Base-by-base conservation (phyloP, 1,140 invertebrate genomes). In the Atopsyche davidsoni region DNA sequence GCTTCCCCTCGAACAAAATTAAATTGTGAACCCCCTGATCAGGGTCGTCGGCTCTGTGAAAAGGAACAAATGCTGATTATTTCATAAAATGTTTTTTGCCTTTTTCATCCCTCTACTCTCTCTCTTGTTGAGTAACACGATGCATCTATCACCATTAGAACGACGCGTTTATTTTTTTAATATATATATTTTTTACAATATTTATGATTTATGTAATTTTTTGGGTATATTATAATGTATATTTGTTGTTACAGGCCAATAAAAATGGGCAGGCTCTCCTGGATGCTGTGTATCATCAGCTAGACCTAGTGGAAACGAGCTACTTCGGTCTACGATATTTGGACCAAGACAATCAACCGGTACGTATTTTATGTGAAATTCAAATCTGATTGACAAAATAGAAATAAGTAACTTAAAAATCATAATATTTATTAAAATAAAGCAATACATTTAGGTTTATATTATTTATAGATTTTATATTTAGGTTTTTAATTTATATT, bases 321-420 rank as follows among this genome's bases (percentile, higher is more conserved):
- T 95, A 94, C 67, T 96, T 96, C 69, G 92, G 92, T 31, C 77
- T 96, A 4, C 82, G 91, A 34, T 96, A 88, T 64, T 73, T 94
- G 23, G 89, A 94, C 65, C 79, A 84, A 57, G 82, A 86, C 53
- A 90, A 87, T 64, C 89, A 92, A 77, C 89, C 89, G 70, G 89
- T 92, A 79, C 84, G 76, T 69, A 46, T 25, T 34, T 21, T 38
- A 19, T 14, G 7, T 44, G 4, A 9, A 25, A 9, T 41, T 41
- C 18, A n/a, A 28, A 28, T 7, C 24, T 7, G 6, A 28, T 4
- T 4, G 24, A 28, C 24, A 28, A 28, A n/a, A n/a, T n/a, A n/a
- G n/a, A n/a, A n/a, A n/a, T n/a, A n/a, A n/a, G n/a, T n/a, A n/a
- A n/a, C n/a, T n/a, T n/a, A n/a, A n/a, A n/a, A 28, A n/a, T 28